Evolutionary conservation across 2,797 vertebrate genomes (phyloP).

Genomic region (Cirrhinus mrigala): DNA sequence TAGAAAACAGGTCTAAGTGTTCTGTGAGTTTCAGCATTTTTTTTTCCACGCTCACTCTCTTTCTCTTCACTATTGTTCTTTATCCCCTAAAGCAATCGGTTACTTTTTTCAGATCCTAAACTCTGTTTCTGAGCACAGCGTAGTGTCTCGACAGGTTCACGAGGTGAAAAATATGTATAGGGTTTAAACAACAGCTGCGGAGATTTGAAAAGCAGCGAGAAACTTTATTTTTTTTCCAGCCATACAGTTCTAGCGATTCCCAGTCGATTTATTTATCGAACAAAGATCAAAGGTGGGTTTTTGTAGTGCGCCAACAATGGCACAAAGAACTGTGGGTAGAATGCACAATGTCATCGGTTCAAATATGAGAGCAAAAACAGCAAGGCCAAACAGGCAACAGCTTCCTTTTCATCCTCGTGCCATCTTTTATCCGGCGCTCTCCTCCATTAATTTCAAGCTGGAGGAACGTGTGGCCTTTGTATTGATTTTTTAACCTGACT

Average conservation of each 20-base stretch:
- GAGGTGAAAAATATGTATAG: constrained; percentile 39
- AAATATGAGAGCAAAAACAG: constrained; percentile 59
- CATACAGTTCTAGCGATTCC: constrained; percentile 43
- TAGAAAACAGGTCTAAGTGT: constrained; percentile 57
- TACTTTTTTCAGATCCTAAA: constrained; percentile 52
- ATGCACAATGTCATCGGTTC: constrained; percentile 64
- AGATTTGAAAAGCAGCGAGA: constrained; percentile 30
- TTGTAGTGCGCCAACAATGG: constrained; percentile 61
- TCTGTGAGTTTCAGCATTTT: constrained; percentile 61
- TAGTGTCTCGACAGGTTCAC: constrained; percentile 61
- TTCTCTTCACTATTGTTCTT: constrained; percentile 69
- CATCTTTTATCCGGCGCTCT: constrained; percentile 68
- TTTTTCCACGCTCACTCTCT: constrained; percentile 64
- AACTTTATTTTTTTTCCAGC: constrained; percentile 31
- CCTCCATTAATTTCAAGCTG: constrained; percentile 82
- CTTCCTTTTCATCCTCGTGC: constrained; percentile 69
- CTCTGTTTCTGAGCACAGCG: constrained; percentile 53
- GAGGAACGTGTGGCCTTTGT: constrained; percentile 84
- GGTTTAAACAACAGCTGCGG: constrained; percentile 17
- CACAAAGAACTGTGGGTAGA: constrained; percentile 62
- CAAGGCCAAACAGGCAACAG: constrained; percentile 74
- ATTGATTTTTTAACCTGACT: constrained; percentile 90
- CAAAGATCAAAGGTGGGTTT: constrained; percentile 57
- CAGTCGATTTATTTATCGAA: constrained; percentile 51
- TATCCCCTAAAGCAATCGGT: constrained; percentile 51